Percentiles rank a stretch among this genome's conserved stretches.
phyloP scores from a whole-genome alignment of 2,888 invertebrate genomes.

The Calameuta idolon region DNA sequence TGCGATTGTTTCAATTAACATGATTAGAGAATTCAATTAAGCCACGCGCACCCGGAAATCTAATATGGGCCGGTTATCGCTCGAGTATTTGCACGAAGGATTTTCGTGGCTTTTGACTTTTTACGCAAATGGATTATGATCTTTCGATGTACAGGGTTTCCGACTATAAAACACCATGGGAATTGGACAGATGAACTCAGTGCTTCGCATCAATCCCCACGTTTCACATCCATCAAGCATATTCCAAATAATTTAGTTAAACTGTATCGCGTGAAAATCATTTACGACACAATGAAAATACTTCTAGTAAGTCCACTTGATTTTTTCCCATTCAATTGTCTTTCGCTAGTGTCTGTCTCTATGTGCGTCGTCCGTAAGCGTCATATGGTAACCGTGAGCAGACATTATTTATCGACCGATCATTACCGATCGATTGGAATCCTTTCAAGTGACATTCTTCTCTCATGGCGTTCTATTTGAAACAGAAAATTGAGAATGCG shows the following conservation, averaged over 20 bases:
- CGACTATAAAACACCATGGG: slow-evolving; percentile 25
- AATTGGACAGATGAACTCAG: slow-evolving; percentile 17
- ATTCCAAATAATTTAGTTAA: slow-evolving; percentile 3
- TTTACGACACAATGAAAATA: slow-evolving; percentile 28
- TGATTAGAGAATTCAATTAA: slow-evolving; percentile 50
- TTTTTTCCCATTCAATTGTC: slow-evolving; percentile 1
- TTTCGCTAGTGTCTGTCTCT: neutral
- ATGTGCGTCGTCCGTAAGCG: neutral
- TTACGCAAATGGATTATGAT: slow-evolving; percentile 16
- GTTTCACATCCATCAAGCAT: neutral
- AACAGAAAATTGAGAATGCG: neutral
- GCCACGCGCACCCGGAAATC: slow-evolving; percentile 18
- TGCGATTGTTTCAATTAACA: slow-evolving; percentile 27
- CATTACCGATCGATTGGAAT: neutral
- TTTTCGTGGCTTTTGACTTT: slow-evolving; percentile 27
- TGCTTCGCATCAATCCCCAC: slow-evolving; percentile 11
- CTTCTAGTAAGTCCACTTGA: slow-evolving; percentile 32
- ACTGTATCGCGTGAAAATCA: neutral
- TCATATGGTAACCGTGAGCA: neutral
- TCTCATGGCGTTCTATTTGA: neutral
- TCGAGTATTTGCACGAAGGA: slow-evolving; percentile 43
- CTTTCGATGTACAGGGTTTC: slow-evolving; percentile 16
- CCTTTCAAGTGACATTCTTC: neutral
- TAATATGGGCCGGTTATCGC: slow-evolving; percentile 20
- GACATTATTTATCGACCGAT: neutral